Evolutionary conservation across 2,113 vertebrate genomes (phyloP).

Genomic region (Canis aureus): DNA sequence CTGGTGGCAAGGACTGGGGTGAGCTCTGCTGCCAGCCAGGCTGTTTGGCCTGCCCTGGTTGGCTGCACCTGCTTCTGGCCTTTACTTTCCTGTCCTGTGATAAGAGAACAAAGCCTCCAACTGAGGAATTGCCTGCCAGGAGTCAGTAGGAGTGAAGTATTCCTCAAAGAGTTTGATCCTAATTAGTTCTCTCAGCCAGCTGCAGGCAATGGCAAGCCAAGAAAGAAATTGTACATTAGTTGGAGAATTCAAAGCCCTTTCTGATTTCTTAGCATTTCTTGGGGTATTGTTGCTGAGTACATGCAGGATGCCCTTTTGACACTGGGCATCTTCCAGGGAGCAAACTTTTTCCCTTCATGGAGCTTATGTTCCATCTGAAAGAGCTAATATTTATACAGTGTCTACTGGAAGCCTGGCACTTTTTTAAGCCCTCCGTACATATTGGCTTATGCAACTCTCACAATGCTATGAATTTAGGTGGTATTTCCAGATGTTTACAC

Average conservation of each 20-base stretch:
- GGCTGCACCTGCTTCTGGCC: not conserved
- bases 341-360: not conserved
- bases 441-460: not conserved
- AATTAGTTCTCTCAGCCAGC: not conserved
- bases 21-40: not conserved
- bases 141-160: not conserved
- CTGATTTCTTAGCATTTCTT: slow-evolving; percentile 4
- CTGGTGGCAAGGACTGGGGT: not conserved
- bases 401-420: not conserved
- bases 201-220: not conserved
- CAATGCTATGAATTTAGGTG: not conserved
- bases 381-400: not conserved
- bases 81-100: slow-evolving; percentile 25
- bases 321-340: not conserved
- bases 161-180: not conserved
- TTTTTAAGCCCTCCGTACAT: not conserved
- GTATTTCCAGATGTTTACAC: not conserved
- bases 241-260: not conserved
- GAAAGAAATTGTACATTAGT: not conserved
- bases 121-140: not conserved
- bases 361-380: not conserved
- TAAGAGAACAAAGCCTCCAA: slow-evolving; percentile 59
- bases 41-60: not conserved
- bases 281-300: not conserved
- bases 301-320: not conserved